Conservation (phyloP, 2,888 invertebrate genomes). For the Catocala fraxini region DNA sequence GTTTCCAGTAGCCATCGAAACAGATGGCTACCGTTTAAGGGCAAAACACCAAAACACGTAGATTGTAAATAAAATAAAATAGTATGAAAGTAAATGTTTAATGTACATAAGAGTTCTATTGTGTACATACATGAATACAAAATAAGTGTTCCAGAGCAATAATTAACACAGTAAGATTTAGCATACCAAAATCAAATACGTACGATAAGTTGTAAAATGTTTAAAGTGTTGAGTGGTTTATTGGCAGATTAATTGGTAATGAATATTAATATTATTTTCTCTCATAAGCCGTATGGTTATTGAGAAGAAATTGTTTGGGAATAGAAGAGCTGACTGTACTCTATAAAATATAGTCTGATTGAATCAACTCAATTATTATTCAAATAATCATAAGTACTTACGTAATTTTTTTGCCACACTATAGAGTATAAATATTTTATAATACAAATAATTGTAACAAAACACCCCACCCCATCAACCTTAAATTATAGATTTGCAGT, state of each 20-base stretch:
- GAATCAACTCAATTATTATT: too few relatives aligned
- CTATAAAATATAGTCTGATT: too few relatives aligned
- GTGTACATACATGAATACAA: constrained; percentile 2
- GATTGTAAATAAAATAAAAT: constrained; percentile 6
- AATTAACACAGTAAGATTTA: background rate
- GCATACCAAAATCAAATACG: constrained; percentile 1
- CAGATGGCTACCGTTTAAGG: background rate
- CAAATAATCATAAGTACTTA: too few relatives aligned
- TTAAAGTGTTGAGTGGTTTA: background rate
- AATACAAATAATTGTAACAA: too few relatives aligned
- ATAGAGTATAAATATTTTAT: too few relatives aligned
- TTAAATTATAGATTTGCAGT: too few relatives aligned
- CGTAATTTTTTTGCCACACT: too few relatives aligned
- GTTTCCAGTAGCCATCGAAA: background rate
- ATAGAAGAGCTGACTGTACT: too few relatives aligned
- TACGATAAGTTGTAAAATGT: background rate
- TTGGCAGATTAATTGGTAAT: constrained; percentile 8
- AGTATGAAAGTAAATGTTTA: background rate
- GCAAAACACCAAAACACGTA: background rate
- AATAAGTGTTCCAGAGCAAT: constrained; percentile 1
- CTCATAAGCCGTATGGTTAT: background rate
- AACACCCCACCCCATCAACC: too few relatives aligned
- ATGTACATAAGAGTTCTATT: background rate
- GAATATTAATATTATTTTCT: background rate
- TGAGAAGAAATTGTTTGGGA: too few relatives aligned